These are phyloP conservation scores for Psylliodes chrysocephalus DNA, from an alignment of 2,888 invertebrate species.

Conservation along the genomic window DNA sequence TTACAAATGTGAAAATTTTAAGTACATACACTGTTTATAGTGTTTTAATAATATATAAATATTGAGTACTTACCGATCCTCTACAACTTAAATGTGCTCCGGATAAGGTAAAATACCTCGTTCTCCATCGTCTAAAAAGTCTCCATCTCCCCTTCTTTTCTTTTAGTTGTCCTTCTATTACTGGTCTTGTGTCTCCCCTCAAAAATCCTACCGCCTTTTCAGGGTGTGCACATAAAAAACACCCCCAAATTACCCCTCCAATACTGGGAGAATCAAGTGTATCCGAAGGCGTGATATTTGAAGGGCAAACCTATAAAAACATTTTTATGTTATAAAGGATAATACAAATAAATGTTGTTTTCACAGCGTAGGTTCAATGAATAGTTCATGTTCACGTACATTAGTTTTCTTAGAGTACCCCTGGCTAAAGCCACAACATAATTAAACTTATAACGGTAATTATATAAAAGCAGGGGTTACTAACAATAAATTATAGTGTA, in stretches of 20 bases:
- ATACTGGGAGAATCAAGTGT: constrained; percentile 67
- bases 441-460: no score
- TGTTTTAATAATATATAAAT: background rate
- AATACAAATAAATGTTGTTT: no score
- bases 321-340: no score
- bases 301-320: constrained; percentile 69
- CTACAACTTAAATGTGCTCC: constrained; percentile 91
- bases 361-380: no score
- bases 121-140: constrained; percentile 91
- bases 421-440: no score
- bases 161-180: constrained; percentile 90
- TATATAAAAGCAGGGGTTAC: no score
- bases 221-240: constrained; percentile 93
- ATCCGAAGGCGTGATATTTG: constrained; percentile 61
- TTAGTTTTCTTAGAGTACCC: no score
- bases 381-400: no score
- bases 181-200: constrained; percentile 82
- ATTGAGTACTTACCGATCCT: constrained; percentile 73
- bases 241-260: constrained; percentile 80
- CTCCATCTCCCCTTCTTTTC: constrained; percentile 94
- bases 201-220: constrained; percentile 88
- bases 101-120: constrained; percentile 92
- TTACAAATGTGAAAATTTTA: no score
- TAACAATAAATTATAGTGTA: background rate
- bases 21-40: no score